Percentiles rank a stretch among this genome's conserved stretches.
Evolutionary conservation across 2,113 vertebrate species (phyloP).

Genomic region (Chiloscyllium plagiosum): DNA sequence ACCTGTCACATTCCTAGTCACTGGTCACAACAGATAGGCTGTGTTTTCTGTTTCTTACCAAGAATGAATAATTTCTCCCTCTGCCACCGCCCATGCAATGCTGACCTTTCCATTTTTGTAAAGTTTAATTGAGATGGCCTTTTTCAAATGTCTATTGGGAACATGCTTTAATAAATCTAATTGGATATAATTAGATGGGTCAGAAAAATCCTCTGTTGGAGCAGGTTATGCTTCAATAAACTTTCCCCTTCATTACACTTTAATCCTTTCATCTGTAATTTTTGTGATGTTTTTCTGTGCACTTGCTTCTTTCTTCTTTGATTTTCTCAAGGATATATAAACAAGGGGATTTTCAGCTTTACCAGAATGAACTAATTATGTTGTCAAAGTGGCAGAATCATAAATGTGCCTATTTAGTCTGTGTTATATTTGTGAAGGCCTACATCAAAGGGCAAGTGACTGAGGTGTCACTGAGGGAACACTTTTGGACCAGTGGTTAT

Average conservation of each 20-base stretch:
- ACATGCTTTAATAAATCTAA: conserved; percentile 21
- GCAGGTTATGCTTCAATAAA: background rate
- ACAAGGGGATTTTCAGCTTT: background rate
- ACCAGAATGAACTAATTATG: background rate
- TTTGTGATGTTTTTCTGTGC: background rate
- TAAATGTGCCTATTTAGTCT: background rate
- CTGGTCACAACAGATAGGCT: background rate
- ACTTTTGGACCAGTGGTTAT: no score
- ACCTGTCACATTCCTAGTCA: background rate
- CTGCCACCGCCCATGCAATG: no score
- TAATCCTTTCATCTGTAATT: conserved; percentile 22
- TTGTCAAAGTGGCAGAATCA: conserved; percentile 11
- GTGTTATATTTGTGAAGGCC: background rate
- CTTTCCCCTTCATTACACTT: conserved; percentile 7
- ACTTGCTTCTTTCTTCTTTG: background rate
- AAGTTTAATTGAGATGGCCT: conserved; percentile 2
- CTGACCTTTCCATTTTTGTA: background rate
- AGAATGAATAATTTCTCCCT: background rate
- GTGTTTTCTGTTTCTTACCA: no score
- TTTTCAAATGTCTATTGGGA: background rate
- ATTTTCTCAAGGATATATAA: background rate
- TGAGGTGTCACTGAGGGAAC: no score
- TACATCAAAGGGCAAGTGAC: background rate
- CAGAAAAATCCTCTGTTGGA: background rate
- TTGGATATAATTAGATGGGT: conserved; percentile 30